phyloP scores from a whole-genome alignment of 2,113 vertebrate genomes.

The Stigmatopora nigra region DNA sequence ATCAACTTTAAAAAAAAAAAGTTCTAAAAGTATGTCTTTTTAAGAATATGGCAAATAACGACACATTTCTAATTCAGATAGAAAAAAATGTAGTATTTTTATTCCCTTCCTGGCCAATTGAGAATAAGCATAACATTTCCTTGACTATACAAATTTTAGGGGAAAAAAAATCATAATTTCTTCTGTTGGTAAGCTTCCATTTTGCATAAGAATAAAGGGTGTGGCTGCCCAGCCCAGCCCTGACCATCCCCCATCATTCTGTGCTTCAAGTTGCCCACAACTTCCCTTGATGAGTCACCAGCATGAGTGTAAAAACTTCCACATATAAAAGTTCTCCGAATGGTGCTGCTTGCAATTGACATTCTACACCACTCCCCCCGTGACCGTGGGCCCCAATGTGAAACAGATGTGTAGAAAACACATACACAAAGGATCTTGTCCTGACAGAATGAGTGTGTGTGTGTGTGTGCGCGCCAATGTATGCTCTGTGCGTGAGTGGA shows the following conservation, averaged over 20 bases:
- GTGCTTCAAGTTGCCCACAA: conserved; percentile 20
- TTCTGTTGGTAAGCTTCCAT: conserved; percentile 46
- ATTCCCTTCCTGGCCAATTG: neutral
- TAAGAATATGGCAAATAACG: neutral
- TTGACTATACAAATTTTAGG: neutral
- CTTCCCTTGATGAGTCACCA: conserved; percentile 59
- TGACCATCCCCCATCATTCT: conserved; percentile 28
- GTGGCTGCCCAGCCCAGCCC: conserved; percentile 38
- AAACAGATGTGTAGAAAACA: conserved; percentile 62
- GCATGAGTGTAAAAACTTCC: conserved; percentile 28
- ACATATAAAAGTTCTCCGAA: conserved; percentile 22
- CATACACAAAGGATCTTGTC: conserved; percentile 26
- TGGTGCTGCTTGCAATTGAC: conserved; percentile 14
- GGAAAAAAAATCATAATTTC: conserved; percentile 1
- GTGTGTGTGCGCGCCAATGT: neutral
- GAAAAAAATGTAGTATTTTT: neutral
- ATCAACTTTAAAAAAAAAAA: neutral
- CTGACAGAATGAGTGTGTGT: conserved; percentile 18
- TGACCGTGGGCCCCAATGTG: conserved; percentile 44
- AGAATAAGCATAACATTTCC: neutral
- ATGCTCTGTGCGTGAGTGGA: conserved; percentile 6
- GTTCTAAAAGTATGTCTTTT: neutral
- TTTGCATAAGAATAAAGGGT: conserved; percentile 53
- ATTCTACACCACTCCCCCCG: conserved; percentile 21
- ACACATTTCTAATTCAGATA: no score